Evolutionary conservation across 2,888 invertebrate species (phyloP), one percentile per base, ranked within the genome.

Genomic region (Xestia c-nigrum): DNA sequence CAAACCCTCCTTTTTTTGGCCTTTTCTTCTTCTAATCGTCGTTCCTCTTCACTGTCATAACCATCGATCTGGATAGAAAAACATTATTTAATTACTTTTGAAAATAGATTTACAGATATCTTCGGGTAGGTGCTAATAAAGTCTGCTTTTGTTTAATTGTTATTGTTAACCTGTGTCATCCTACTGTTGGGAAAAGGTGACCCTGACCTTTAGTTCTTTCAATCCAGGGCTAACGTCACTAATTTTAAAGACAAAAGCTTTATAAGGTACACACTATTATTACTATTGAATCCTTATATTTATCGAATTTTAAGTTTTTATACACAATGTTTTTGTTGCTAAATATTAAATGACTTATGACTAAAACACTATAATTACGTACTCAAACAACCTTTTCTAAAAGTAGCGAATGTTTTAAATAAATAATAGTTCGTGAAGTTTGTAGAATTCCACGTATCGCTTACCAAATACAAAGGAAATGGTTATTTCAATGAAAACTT

Each of bases 1-100:
- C 93, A 92, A 74, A 94, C 92, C 76, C 85, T 86, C 84, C 94
- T 88, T 70, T 93, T 94, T 64, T 87, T 91, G 24, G 90, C 92
- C 69, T 83, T 89, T 74, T 94, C 95, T 84, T 91, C 93, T 70
- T 91, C 91, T 43, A 83, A 76, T 19, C 91, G 78, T 73, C 93
- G 91, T 69, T 94, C 93, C 72, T 94, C 94, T 31, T 95, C 95
- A 38, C 91, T 92, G 68, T 88, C 88, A 24, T 84, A 86, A 0
- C 50, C 83, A 4, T 88, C 86, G 10, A 89, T 59, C 88, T 88
- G 40, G 6, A 74, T 5, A 7, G 1, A 63, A 63, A 70, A 3
- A 19, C 52, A 19, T 0, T 46, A n/a, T 2, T 21, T 64, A 1
- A 19, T 31, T 24, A 40, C 31, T 57, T 19, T 24, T 24, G 57